Base-by-base conservation (phyloP, 2,888 invertebrate genomes). In the Merodon equestris region DNA sequence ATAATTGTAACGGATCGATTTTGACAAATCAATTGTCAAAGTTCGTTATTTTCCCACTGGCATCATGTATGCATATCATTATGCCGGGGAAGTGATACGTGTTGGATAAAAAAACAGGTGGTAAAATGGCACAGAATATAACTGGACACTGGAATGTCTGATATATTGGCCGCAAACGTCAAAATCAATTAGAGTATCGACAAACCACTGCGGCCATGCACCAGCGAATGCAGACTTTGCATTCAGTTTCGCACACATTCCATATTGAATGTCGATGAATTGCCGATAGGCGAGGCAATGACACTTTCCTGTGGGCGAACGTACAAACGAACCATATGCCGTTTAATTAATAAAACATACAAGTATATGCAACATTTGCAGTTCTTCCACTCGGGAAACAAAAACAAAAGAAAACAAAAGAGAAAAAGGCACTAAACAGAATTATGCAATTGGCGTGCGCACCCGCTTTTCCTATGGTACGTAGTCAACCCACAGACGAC, bases 221-320 rank as follows among this genome's bases (percentile, higher is more conserved):
- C 27, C 27, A 27, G 27, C 2, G 27, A 27, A 27, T 27, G 27
- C 7, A 27, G 27, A 27, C 27, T 27, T 27, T 27, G 27, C 27
- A 27, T 27, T 27, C 27, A 27, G 27, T 27, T 27, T 27, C 27
- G 27, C 7, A 27, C 7, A 27, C 2, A 27, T 27, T 27, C 27
- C 27, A 27, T 27, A 4, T 27, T 7, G 27, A 4, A 54, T 60
- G 60, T 27, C 60, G 13, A 67, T 56, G 38, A 58, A 66, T 61
- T 53, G 56, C 66, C 71, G 48, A 64, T 61, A 72, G 67, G 72
- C 51, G 61, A 67, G 72, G 67, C 77, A 77, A 68, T 72, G 77
- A 77, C 77, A 77, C 72, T 67, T 68, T 15, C 42, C 61, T 57
- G 76, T 77, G 76, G 76, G 77, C 72, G 75, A 40, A n/a, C 9